phyloP scores from a whole-genome alignment of 2,888 invertebrate genomes.

The Linyphia triangularis region DNA sequence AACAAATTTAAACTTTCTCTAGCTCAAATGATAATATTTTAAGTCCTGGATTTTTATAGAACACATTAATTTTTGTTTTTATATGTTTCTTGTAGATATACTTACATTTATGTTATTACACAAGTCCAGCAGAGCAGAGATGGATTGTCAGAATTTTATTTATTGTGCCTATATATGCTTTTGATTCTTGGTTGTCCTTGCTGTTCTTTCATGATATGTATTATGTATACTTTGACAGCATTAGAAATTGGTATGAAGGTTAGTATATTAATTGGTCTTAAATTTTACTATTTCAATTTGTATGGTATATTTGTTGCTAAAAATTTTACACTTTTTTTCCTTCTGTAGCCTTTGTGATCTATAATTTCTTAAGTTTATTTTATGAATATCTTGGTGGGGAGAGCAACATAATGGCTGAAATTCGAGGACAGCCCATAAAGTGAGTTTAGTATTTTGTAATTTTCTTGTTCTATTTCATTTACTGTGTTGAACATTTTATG shows the following conservation, averaged over 20 bases:
- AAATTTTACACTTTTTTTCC: constrained; percentile 34
- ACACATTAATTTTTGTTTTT: too few relatives aligned
- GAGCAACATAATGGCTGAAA: constrained; percentile 99
- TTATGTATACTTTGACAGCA: constrained; percentile 98
- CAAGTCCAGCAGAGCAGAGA: constrained; percentile 98
- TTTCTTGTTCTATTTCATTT: neutral
- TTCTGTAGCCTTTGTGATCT: constrained; percentile 96
- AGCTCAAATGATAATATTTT: too few relatives aligned
- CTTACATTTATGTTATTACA: constrained; percentile 98
- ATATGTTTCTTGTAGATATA: constrained; percentile 88
- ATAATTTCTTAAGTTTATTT: constrained; percentile 98
- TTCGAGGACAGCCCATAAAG: constrained; percentile 96
- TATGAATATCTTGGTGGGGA: constrained; percentile 99
- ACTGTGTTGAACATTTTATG: neutral
- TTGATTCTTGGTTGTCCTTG: constrained; percentile 98
- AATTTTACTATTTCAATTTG: neutral
- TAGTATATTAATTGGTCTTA: constrained; percentile 76
- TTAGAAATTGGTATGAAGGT: constrained; percentile 99
- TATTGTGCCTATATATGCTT: constrained; percentile 99
- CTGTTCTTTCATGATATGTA: constrained; percentile 98
- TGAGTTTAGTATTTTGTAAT: constrained; percentile 78
- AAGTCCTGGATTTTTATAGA: too few relatives aligned
- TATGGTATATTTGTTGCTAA: too few relatives aligned
- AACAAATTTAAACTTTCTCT: too few relatives aligned
- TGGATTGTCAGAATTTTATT: constrained; percentile 99